Conservation (phyloP, 2,797 vertebrate species). For the Hippoglossus hippoglossus region DNA sequence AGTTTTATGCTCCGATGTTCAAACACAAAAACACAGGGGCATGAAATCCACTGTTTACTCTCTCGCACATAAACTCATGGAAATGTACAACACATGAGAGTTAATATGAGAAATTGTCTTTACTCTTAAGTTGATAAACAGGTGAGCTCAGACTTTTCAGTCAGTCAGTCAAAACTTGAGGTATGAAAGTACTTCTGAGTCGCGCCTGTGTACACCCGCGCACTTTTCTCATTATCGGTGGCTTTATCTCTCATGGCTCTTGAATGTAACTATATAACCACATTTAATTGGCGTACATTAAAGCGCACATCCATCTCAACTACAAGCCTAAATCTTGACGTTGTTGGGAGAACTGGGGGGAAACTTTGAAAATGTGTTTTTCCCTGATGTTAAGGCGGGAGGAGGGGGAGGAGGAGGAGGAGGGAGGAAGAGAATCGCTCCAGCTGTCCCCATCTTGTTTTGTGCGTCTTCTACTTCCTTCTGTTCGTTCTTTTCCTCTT, state of each 20-base stretch:
- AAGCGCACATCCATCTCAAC: constrained; percentile 53
- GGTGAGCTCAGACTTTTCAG: constrained; percentile 46
- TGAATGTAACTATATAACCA: constrained; percentile 55
- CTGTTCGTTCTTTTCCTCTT: constrained; percentile 64
- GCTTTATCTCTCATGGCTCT: constrained; percentile 48
- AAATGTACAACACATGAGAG: constrained; percentile 32
- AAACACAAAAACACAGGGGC: neutral
- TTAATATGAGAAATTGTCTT: constrained; percentile 30
- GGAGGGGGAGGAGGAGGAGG: constrained; percentile 46
- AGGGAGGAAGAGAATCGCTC: constrained; percentile 56
- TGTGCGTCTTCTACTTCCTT: constrained; percentile 57
- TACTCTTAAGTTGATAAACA: constrained; percentile 51
- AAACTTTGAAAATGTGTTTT: constrained; percentile 78
- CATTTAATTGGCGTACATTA: constrained; percentile 77
- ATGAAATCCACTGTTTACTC: neutral
- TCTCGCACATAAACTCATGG: constrained; percentile 8
- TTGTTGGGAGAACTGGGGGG: constrained; percentile 59
- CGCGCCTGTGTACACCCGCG: constrained; percentile 32
- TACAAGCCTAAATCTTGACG: constrained; percentile 46
- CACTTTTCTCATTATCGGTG: constrained; percentile 48
- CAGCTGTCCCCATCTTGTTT: constrained; percentile 78
- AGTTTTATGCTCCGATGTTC: neutral
- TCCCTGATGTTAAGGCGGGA: constrained; percentile 55
- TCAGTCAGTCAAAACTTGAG: constrained; percentile 50
- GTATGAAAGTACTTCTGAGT: constrained; percentile 24